A percentile compares a stretch with the other conserved stretches of the same genome.
These are phyloP conservation scores for Odontocolon sp. DNA, from an alignment of 2,888 invertebrate species.

Conservation along the genomic window DNA sequence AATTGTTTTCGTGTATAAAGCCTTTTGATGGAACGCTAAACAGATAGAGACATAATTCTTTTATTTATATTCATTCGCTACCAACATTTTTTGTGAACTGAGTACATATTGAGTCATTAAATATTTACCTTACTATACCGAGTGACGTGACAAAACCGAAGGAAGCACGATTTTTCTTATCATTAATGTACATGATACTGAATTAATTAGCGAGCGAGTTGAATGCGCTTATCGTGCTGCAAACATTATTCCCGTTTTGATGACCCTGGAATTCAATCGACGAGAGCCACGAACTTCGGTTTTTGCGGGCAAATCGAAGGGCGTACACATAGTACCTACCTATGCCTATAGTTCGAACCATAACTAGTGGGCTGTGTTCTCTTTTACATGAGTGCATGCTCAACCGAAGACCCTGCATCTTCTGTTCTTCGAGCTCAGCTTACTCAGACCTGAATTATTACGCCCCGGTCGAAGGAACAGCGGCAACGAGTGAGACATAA, in stretches of 20 bases:
- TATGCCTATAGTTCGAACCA: constrained; percentile 8
- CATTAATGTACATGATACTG: background rate
- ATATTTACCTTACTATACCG: too few species aligned
- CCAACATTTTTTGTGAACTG: background rate
- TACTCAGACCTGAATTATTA: constrained; percentile 68
- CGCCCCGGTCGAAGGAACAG: constrained; percentile 56
- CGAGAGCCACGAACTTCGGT: constrained; percentile 25
- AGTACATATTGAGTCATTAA: too few species aligned
- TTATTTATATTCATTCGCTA: background rate
- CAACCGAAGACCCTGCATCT: constrained; percentile 36
- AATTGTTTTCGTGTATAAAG: too few species aligned
- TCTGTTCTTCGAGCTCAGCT: constrained; percentile 46
- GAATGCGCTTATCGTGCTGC: background rate
- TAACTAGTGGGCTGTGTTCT: constrained; percentile 48
- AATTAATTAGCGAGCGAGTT: background rate
- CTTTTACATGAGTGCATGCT: constrained; percentile 47
- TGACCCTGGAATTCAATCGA: constrained; percentile 20
- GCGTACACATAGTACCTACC: constrained; percentile 28
- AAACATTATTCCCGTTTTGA: constrained; percentile 7
- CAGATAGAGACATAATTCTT: background rate
- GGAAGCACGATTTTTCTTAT: too few species aligned
- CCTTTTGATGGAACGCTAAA: constrained; percentile 1
- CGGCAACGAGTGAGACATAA: constrained; percentile 64
- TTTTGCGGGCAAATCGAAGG: constrained; percentile 36
- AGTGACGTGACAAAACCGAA: too few species aligned